Conservation (phyloP, 92 coral and sea anemone genomes). For the Galaxea fascicularis region DNA sequence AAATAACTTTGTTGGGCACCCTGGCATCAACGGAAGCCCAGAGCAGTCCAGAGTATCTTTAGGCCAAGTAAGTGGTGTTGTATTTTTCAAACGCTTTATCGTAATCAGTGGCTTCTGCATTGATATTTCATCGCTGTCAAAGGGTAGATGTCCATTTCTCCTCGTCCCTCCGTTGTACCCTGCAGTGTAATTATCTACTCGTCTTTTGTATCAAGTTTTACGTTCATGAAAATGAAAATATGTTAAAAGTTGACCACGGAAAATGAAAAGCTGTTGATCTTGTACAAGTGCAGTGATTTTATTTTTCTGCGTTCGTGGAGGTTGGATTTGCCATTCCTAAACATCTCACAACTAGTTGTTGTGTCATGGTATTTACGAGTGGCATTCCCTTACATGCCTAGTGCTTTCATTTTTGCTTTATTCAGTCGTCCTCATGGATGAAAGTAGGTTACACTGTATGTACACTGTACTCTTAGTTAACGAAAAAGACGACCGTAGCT, state of each 20-base stretch:
- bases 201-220: background rate
- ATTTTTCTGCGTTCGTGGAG: conserved; percentile 6
- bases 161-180: background rate
- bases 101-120: conserved; percentile 44
- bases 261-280: conserved; percentile 36
- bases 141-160: conserved; percentile 40
- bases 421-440: background rate
- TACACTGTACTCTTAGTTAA: background rate
- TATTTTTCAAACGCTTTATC: conserved; percentile 24
- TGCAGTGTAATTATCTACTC: background rate
- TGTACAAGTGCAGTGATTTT: conserved; percentile 45
- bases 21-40: conserved; percentile 88
- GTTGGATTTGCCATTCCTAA: conserved; percentile 50
- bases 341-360: conserved; percentile 25
- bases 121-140: conserved; percentile 61
- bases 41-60: conserved; percentile 80
- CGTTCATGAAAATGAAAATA: conserved; percentile 27
- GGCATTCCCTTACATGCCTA: conserved; percentile 18
- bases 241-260: conserved; percentile 1
- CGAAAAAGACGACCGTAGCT: background rate
- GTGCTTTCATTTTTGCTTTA: background rate
- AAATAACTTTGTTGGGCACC: conserved; percentile 76
- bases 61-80: conserved; percentile 79
- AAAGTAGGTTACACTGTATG: conserved; percentile 11
- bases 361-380: conserved; percentile 44